These are phyloP conservation scores for Leptonema lineaticorne DNA, from an alignment of 1,140 invertebrate genomes.

Conservation along the genomic window DNA sequence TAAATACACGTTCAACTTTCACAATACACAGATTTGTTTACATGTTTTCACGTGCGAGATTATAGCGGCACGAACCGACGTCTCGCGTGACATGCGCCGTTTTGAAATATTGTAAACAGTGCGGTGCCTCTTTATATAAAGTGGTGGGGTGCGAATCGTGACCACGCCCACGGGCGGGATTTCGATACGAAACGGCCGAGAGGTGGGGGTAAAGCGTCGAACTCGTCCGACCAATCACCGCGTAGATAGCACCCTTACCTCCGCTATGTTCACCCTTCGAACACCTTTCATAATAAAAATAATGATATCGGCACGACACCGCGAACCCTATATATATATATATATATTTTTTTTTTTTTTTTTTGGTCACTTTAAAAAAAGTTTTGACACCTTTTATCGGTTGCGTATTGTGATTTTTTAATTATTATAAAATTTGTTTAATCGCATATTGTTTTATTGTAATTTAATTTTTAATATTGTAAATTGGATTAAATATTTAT, in stretches of 20 bases:
- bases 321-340: conserved; percentile 23
- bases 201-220: conserved; percentile 41
- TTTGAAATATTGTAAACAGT: not conserved
- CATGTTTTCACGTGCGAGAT: not conserved
- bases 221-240: conserved; percentile 38
- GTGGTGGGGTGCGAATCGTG: not conserved
- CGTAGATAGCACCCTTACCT: conserved; percentile 34
- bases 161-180: not conserved
- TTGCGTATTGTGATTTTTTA: no score
- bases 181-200: conserved; percentile 45
- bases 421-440: no score
- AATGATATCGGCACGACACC: conserved; percentile 35
- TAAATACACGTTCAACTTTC: no score
- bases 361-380: no score
- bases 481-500: no score
- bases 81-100: not conserved
- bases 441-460: no score
- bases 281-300: conserved; percentile 33
- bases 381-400: no score
- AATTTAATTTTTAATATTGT: no score
- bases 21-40: conserved; percentile 4
- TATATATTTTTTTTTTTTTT: no score
- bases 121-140: conserved; percentile 37
- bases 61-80: not conserved
- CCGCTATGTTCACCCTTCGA: no score